Evolutionary conservation across 2,113 vertebrate genomes (phyloP).

Genomic region (Elanus axillaris): DNA sequence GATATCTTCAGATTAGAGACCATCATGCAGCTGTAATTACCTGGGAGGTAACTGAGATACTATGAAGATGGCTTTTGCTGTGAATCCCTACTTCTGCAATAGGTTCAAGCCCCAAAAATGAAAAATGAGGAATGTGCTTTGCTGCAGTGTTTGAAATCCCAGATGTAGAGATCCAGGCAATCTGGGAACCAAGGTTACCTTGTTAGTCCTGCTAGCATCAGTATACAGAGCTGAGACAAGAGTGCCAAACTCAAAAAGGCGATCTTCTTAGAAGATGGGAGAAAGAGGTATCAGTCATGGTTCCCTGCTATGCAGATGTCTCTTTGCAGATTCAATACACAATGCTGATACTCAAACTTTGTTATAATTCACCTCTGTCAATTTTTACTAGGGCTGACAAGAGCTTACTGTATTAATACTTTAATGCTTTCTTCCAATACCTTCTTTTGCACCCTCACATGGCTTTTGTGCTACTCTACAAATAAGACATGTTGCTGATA

Average conservation of each 20-base stretch:
- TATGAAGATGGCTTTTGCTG: not conserved
- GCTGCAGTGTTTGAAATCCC: not conserved
- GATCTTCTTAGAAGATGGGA: not conserved
- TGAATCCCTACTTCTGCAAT: not conserved
- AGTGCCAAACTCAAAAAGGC: not conserved
- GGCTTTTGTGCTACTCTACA: not conserved
- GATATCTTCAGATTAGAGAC: not conserved
- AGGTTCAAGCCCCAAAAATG: not conserved
- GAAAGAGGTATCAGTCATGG: not conserved
- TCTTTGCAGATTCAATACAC: not conserved
- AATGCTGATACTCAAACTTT: not conserved
- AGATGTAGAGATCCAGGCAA: not conserved
- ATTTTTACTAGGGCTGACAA: not conserved
- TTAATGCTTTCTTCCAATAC: not conserved
- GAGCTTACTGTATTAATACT: not conserved
- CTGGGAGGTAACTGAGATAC: not conserved
- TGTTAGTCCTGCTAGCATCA: not conserved
- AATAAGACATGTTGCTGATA: not conserved
- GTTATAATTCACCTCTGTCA: not conserved
- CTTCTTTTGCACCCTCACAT: not conserved
- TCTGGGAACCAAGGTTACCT: not conserved
- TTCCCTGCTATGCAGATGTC: not conserved
- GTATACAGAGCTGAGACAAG: not conserved
- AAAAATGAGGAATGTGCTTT: not conserved
- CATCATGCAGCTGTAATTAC: not conserved